A percentile compares a stretch with the other conserved stretches of the same genome.
These are phyloP conservation scores for Plebejus melissa DNA, from an alignment of 2,888 invertebrate genomes.

Conservation along the genomic window DNA sequence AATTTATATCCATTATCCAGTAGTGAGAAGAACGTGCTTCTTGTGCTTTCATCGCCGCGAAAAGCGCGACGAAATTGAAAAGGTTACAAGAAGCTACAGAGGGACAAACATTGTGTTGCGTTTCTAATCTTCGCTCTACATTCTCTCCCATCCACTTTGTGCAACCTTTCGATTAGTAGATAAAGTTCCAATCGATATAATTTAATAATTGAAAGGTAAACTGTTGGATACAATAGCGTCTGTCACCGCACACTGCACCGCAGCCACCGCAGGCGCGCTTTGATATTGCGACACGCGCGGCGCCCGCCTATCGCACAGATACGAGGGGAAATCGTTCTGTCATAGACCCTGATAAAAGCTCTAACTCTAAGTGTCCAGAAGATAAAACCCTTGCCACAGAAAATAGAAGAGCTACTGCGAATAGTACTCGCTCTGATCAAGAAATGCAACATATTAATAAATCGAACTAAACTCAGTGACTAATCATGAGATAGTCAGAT, in stretches of 20 bases:
- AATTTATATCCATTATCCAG: too few species aligned
- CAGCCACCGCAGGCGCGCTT: not conserved
- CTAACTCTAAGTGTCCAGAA: not conserved
- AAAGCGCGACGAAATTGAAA: not conserved
- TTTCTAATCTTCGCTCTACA: not conserved
- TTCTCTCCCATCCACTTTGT: not conserved
- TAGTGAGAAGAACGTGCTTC: too few species aligned
- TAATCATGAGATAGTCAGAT: too few species aligned
- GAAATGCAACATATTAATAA: too few species aligned
- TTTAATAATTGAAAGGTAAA: constrained; percentile 6
- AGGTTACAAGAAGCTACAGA: not conserved
- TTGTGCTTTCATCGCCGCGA: too few species aligned
- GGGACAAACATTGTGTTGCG: not conserved
- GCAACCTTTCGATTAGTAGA: not conserved
- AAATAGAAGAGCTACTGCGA: not conserved
- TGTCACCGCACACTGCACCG: not conserved
- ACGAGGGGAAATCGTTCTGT: not conserved
- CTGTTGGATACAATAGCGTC: not conserved
- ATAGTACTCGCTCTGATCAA: not conserved
- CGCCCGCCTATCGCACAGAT: not conserved
- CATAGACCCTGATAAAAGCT: not conserved
- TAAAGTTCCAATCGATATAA: not conserved
- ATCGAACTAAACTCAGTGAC: too few species aligned
- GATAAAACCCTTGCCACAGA: not conserved
- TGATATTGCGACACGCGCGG: constrained; percentile 3